A percentile compares a stretch with the other conserved stretches of the same genome.
These are phyloP conservation scores for Phenacoccus solenopsis DNA, from an alignment of 1,140 invertebrate species.

Conservation along the genomic window DNA sequence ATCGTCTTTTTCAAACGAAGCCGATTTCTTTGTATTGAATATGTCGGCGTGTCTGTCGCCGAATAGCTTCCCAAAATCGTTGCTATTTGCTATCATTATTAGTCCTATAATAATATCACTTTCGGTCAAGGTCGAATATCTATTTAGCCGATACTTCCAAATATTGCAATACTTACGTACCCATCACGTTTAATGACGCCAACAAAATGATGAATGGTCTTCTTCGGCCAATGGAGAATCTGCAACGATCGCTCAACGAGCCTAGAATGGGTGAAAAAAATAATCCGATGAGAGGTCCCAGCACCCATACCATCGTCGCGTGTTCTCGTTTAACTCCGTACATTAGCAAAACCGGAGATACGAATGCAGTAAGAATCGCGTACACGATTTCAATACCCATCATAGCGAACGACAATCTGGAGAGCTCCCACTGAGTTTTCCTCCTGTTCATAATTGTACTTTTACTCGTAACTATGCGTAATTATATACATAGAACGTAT, in stretches of 20 bases:
- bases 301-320: conserved; percentile 91
- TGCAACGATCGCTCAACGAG: conserved; percentile 80
- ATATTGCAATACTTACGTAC: conserved; percentile 38
- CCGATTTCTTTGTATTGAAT: neutral
- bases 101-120: conserved; percentile 18
- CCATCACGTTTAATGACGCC: conserved; percentile 75
- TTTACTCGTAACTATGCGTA: neutral
- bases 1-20: neutral
- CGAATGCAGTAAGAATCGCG: conserved; percentile 91
- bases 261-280: conserved; percentile 86
- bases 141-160: neutral
- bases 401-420: conserved; percentile 80
- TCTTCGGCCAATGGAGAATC: conserved; percentile 61
- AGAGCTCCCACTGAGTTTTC: conserved; percentile 69
- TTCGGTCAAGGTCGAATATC: neutral
- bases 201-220: conserved; percentile 83
- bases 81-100: conserved; percentile 7
- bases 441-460: conserved; percentile 38
- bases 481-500: too few relatives aligned
- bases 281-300: conserved; percentile 82
- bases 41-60: neutral
- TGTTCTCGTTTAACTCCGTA: conserved; percentile 80
- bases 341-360: conserved; percentile 84
- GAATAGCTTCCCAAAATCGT: conserved; percentile 11
- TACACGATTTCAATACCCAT: conserved; percentile 97